A percentile compares a stretch with the other conserved stretches of the same genome.
phyloP scores from a whole-genome alignment of 2,113 vertebrate genomes.

The human region DNA sequence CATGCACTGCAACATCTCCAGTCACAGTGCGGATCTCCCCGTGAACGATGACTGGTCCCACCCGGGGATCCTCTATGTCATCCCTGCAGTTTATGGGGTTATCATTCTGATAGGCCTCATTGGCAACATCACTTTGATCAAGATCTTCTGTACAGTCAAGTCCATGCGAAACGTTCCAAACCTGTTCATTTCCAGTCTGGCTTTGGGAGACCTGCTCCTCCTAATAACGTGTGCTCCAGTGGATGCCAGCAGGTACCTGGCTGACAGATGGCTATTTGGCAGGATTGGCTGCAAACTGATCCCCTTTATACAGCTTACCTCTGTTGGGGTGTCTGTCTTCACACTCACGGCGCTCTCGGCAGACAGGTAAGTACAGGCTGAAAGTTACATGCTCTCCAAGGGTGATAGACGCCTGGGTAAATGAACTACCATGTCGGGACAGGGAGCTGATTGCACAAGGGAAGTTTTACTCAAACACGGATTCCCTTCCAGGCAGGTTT shows the following conservation, averaged over 20 bases:
- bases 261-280: constrained; percentile 96
- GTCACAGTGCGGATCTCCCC: constrained; percentile 77
- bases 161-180: constrained; percentile 94
- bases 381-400: background rate
- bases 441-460: background rate
- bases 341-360: constrained; percentile 97
- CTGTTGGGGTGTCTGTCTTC: constrained; percentile 98
- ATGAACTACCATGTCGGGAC: background rate
- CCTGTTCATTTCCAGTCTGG: constrained; percentile 96
- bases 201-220: constrained; percentile 94
- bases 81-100: constrained; percentile 91
- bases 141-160: constrained; percentile 94
- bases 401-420: background rate
- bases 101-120: constrained; percentile 93
- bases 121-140: constrained; percentile 96
- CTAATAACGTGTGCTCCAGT: constrained; percentile 97
- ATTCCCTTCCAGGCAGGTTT: constrained; percentile 2
- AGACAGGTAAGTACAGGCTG: constrained; percentile 91
- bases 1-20: constrained; percentile 80
- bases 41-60: constrained; percentile 82
- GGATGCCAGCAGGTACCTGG: constrained; percentile 95
- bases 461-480: constrained; percentile 15
- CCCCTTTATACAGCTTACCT: constrained; percentile 97
- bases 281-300: constrained; percentile 96
- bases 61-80: constrained; percentile 87